Conservation (phyloP, 2,888 invertebrate genomes). For the Sthenelais limicola region DNA sequence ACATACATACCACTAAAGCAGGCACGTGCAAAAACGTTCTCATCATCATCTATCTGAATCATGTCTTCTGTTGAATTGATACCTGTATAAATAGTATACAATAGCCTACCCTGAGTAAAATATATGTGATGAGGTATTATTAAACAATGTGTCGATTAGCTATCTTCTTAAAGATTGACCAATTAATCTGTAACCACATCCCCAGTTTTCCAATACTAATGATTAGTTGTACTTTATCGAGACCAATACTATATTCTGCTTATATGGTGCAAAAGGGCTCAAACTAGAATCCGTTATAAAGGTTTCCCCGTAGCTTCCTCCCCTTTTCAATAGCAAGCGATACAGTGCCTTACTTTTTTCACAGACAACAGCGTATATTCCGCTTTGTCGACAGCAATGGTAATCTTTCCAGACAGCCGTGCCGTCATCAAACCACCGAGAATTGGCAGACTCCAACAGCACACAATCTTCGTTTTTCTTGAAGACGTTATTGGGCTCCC, state of each 20-base stretch:
- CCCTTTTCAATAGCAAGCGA: too few species aligned
- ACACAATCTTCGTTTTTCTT: conserved; percentile 21
- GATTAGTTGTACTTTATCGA: too few species aligned
- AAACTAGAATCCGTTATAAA: too few species aligned
- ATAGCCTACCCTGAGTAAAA: too few species aligned
- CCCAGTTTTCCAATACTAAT: too few species aligned
- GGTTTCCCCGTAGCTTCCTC: too few species aligned
- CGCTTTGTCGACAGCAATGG: neutral
- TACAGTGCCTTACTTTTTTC: neutral
- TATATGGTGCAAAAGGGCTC: too few species aligned
- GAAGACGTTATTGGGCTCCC: conserved; percentile 20
- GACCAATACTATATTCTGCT: too few species aligned
- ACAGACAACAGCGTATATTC: conserved; percentile 2
- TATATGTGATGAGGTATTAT: too few species aligned
- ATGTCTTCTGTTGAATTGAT: neutral
- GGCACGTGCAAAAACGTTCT: neutral
- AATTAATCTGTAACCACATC: too few species aligned
- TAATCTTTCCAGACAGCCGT: conserved; percentile 11
- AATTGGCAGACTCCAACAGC: neutral
- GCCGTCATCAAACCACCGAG: conserved; percentile 6
- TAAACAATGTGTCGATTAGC: too few species aligned
- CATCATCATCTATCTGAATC: neutral
- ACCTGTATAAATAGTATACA: neutral
- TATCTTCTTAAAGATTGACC: too few species aligned
- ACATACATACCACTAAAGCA: conserved; percentile 16